Percentiles rank a stretch among this genome's conserved stretches.
These are phyloP conservation scores for Echinarachnius parma DNA, from an alignment of 53 echinoderm and acorn worm genomes.

Conservation along the genomic window DNA sequence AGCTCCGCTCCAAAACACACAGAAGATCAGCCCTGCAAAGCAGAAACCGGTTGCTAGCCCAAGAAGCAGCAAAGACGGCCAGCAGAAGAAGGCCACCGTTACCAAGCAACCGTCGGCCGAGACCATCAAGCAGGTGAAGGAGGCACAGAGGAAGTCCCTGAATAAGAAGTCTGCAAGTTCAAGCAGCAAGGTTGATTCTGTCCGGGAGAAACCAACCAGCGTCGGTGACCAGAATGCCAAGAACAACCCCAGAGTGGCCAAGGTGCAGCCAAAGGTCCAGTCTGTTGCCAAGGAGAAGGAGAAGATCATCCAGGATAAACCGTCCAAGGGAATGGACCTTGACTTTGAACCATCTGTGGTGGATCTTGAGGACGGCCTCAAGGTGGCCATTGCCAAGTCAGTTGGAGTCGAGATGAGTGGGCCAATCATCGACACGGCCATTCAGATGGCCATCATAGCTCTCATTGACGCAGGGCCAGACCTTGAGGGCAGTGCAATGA, in stretches of 20 bases:
- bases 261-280: background rate
- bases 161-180: slow-evolving; percentile 48
- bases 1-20: background rate
- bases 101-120: background rate
- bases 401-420: slow-evolving; percentile 35
- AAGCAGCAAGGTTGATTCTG: background rate
- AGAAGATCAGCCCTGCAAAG: slow-evolving; percentile 22
- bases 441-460: slow-evolving; percentile 50
- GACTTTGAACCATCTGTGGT: slow-evolving; percentile 27
- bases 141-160: slow-evolving; percentile 9
- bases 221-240: slow-evolving; percentile 22
- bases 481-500: background rate
- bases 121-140: background rate
- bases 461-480: slow-evolving; percentile 28
- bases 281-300: background rate
- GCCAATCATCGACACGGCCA: slow-evolving; percentile 32
- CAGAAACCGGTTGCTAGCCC: slow-evolving; percentile 23
- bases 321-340: background rate
- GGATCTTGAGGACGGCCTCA: slow-evolving; percentile 36
- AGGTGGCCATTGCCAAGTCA: slow-evolving; percentile 41
- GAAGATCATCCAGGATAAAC: background rate
- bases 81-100: slow-evolving; percentile 18
- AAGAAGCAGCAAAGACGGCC: slow-evolving; percentile 26
- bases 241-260: slow-evolving; percentile 4
- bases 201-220: slow-evolving; percentile 8